These are phyloP conservation scores for Scolopax rusticola DNA, from an alignment of 2,797 vertebrate genomes.

Conservation along the genomic window DNA sequence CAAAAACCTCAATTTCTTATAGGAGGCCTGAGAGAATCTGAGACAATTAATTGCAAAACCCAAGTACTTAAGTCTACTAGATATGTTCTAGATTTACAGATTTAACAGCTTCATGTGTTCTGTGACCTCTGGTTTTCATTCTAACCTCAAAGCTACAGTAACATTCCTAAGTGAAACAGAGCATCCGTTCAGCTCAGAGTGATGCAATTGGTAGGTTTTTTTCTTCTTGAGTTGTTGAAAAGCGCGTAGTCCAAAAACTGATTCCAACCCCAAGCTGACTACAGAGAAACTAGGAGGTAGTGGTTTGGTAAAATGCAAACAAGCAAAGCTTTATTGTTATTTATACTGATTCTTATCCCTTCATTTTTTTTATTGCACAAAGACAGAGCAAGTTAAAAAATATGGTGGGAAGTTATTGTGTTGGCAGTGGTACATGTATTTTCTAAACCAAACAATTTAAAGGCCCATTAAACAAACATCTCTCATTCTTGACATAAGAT, in stretches of 20 bases:
- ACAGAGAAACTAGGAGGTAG: not conserved
- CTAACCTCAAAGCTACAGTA: not conserved
- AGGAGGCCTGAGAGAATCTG: not conserved
- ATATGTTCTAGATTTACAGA: not conserved
- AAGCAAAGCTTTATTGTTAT: not conserved
- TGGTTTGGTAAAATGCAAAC: not conserved
- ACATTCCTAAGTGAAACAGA: not conserved
- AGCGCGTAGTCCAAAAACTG: not conserved
- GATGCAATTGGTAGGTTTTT: not conserved
- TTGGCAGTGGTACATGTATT: slow-evolving; percentile 16
- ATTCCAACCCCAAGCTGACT: not conserved
- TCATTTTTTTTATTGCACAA: not conserved
- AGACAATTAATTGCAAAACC: not conserved
- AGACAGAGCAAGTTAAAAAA: slow-evolving; percentile 20
- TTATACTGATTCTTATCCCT: not conserved
- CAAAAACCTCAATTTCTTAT: not conserved
- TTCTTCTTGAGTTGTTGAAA: not conserved
- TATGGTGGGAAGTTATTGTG: not conserved
- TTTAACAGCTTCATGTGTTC: not conserved
- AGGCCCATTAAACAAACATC: slow-evolving; percentile 66
- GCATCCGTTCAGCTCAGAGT: not conserved
- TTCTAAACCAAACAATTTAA: slow-evolving; percentile 63
- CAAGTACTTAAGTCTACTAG: not conserved
- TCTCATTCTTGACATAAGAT: slow-evolving; percentile 58
- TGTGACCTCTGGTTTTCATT: not conserved